A percentile compares a stretch with the other conserved stretches of the same genome.
These are phyloP conservation scores for Gastrophysa polygoni DNA, from an alignment of 2,888 invertebrate genomes.

Conservation along the genomic window DNA sequence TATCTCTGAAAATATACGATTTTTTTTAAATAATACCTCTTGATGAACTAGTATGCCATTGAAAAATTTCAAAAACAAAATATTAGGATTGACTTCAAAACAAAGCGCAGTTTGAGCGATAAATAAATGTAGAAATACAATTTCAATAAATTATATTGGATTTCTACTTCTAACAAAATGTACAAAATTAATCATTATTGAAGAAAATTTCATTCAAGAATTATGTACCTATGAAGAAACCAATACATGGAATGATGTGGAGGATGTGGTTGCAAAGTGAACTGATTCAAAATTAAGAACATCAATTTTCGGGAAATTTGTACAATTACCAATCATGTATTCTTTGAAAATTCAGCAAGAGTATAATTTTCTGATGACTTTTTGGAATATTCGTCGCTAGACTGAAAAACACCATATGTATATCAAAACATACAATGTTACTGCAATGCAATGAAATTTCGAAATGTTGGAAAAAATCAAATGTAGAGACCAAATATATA, in stretches of 20 bases:
- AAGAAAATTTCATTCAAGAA: conserved; percentile 23
- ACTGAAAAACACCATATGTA: conserved; percentile 3
- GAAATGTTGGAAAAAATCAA: not conserved
- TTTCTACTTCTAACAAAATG: conserved; percentile 36
- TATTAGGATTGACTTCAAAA: no score
- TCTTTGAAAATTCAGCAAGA: no score
- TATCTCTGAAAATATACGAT: no score
- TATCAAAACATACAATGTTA: conserved; percentile 1
- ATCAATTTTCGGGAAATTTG: no score
- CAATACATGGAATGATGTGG: conserved; percentile 13
- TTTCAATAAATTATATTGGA: conserved; percentile 21
- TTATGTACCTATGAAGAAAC: conserved; percentile 15
- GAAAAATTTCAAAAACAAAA: no score
- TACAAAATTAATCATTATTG: conserved; percentile 36
- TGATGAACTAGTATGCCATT: no score
- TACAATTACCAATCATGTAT: no score
- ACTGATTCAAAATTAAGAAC: no score
- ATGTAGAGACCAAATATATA: not conserved
- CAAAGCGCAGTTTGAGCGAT: no score
- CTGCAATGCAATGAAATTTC: conserved; percentile 6
- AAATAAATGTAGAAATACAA: not conserved
- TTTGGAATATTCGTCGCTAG: not conserved
- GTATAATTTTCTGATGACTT: no score
- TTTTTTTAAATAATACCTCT: no score
- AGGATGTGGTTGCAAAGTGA: not conserved